Evolutionary conservation across 2,888 invertebrate genomes (phyloP), one percentile per base, ranked within the genome.

Genomic region (Habrosyne pyritoides): DNA sequence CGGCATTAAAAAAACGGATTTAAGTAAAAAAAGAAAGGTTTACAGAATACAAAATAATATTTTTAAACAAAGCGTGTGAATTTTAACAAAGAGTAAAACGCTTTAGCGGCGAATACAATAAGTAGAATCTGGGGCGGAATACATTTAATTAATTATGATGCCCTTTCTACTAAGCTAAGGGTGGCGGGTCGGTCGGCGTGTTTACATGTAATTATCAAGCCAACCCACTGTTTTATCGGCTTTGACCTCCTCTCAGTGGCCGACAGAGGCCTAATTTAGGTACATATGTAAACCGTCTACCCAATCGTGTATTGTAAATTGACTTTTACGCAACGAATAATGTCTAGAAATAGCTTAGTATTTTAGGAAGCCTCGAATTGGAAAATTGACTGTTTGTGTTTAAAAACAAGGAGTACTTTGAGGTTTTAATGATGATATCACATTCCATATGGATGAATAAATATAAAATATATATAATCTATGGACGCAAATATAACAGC

Each of bases 131-230:
- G 42, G 21, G 47, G 47, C 21, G 42, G 51, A 48, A 47, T 42
- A 47, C 30, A 47, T 50, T 46, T 55, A 52, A 30, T 53, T 49
- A 47, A 56, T 53, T 56, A 51, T 33, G 47, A 22, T 49, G 21
- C 47, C 69, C 21, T 69, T 66, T 70, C 76, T 62, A 75, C 53
- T 67, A 50, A 64, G 56, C 53, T 61, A 56, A 50, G 22, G 42
- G 26, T 52, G 46, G 18, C 18, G 55, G 59, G 54, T 60, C 63
- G 56, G 55, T 53, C 57, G 58, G 59, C 71, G 55, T 86, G 79
- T 87, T 86, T 85, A 86, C 84, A 83, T 78, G 78, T 81, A 81
- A 81, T 86, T 87, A 87, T 86, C 84, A 77, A 69, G 71, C 63
- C 64, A 64, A 70, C 42, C 28, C 28, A 60, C 73, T 75, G 75